A percentile compares a stretch with the other conserved stretches of the same genome.
phyloP scores from a whole-genome alignment of 2,113 vertebrate species.

The Dipodomys stephensi region DNA sequence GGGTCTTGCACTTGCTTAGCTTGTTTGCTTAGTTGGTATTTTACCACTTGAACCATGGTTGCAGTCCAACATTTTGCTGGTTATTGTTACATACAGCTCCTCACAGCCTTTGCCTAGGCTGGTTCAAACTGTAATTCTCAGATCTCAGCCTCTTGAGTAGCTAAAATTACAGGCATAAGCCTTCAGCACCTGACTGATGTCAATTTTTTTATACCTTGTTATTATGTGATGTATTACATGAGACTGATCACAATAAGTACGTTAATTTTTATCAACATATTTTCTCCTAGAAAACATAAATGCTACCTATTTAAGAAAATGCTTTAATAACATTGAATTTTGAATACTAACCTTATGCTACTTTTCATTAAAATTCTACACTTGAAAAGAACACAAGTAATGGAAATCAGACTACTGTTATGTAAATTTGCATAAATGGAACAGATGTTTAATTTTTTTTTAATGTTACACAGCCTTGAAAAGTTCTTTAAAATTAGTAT shows the following conservation, averaged over 20 bases:
- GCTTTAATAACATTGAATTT: neutral
- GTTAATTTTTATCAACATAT: neutral
- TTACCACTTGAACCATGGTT: too few species aligned
- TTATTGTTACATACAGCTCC: too few species aligned
- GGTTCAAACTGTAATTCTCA: too few species aligned
- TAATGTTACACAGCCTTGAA: neutral
- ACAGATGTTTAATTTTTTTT: neutral
- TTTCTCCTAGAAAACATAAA: neutral
- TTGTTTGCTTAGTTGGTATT: too few species aligned
- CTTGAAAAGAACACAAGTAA: neutral
- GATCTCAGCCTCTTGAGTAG: too few species aligned
- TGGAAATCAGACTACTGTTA: neutral
- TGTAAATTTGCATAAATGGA: neutral
- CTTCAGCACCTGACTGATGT: neutral
- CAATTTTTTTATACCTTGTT: neutral
- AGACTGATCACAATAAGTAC: neutral
- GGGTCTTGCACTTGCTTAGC: too few species aligned
- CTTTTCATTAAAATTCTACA: neutral
- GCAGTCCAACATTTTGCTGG: too few species aligned
- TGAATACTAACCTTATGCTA: neutral
- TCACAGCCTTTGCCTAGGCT: too few species aligned
- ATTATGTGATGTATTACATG: neutral
- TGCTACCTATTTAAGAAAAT: neutral
- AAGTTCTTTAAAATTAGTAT: neutral
- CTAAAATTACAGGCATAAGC: too few species aligned